Conservation (phyloP, 2,113 vertebrate species). For the Pelecanus crispus region DNA sequence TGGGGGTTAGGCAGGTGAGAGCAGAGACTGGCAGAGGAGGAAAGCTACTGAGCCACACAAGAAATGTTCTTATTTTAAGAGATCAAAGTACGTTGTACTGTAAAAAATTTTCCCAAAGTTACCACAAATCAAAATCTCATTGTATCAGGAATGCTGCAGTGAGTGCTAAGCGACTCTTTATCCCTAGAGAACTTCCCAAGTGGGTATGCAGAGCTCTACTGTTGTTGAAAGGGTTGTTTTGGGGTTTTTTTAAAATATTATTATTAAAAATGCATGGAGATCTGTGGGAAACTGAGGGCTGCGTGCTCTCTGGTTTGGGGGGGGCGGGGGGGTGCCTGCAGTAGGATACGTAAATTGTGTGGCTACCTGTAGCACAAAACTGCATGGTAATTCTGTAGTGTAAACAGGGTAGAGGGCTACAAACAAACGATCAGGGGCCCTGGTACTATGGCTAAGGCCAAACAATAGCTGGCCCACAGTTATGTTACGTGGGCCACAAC, state of each 20-base stretch:
- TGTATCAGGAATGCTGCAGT: not conserved
- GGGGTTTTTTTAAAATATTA: rapidly evolving
- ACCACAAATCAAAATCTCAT: not conserved
- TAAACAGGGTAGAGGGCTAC: not conserved
- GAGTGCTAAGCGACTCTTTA: not conserved
- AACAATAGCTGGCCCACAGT: not conserved
- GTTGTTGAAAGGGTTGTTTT: not conserved
- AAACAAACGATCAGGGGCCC: not conserved
- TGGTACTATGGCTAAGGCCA: not conserved
- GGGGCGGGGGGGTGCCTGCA: not conserved
- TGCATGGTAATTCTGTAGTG: not conserved
- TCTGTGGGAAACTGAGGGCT: not conserved
- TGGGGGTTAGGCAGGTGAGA: not conserved
- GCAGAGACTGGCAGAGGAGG: not conserved
- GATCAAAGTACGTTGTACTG: not conserved
- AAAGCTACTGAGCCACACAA: not conserved
- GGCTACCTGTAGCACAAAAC: not conserved
- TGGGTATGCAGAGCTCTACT: not conserved
- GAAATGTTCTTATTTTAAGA: not conserved
- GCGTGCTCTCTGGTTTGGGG: not conserved
- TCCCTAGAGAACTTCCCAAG: not conserved
- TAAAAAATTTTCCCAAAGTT: not conserved
- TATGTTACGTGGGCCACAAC: rapidly evolving
- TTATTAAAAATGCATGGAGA: not conserved
- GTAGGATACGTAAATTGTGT: not conserved